Conservation (phyloP, 2,797 vertebrate genomes). For the Novumbra hubbsi region DNA sequence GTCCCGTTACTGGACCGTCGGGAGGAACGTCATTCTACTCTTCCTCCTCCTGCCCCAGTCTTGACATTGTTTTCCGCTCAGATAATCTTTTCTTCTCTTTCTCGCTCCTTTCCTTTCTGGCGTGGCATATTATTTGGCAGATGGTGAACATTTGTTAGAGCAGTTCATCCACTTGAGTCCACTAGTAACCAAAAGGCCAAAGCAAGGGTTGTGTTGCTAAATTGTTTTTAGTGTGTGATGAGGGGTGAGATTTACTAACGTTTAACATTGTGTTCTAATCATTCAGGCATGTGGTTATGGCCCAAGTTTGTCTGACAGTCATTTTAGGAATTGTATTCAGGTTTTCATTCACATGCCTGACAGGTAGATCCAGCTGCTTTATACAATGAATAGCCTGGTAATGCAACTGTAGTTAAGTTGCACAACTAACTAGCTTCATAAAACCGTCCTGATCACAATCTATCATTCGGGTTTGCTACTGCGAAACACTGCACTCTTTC, state of each 20-base stretch:
- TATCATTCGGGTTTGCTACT: too few species aligned
- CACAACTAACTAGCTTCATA: neutral
- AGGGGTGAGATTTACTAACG: neutral
- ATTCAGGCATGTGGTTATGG: neutral
- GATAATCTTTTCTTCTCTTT: neutral
- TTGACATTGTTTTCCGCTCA: neutral
- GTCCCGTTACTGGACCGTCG: conserved; percentile 32
- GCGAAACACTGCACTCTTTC: neutral
- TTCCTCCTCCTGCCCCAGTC: conserved; percentile 11
- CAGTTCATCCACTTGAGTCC: conserved; percentile 9
- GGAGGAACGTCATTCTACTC: conserved; percentile 33
- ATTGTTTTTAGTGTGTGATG: conserved; percentile 1
- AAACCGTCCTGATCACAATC: too few species aligned
- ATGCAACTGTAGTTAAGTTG: neutral
- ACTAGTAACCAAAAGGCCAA: neutral
- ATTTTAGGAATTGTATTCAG: neutral
- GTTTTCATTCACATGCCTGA: neutral
- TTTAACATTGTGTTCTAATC: conserved; percentile 9
- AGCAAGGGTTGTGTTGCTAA: neutral
- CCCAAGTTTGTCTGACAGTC: neutral
- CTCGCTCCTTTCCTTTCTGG: conserved; percentile 9
- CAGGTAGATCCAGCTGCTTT: neutral
- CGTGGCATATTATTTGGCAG: conserved; percentile 10
- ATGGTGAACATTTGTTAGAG: neutral
- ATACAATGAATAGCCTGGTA: neutral